Base-by-base conservation (phyloP, 2,113 vertebrate genomes). In the Pteruthius melanotis region DNA sequence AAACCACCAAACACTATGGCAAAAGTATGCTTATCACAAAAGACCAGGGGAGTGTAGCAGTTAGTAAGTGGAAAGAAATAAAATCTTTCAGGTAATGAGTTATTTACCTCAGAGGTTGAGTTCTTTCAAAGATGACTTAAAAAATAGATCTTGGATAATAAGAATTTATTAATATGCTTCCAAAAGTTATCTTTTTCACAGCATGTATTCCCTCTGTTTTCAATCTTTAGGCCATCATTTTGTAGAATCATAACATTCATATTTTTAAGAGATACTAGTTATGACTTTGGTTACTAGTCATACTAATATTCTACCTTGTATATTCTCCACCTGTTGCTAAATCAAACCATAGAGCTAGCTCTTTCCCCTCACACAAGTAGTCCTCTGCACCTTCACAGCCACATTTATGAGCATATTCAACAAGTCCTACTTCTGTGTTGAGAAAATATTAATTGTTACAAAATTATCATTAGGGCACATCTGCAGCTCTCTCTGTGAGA, bases 101-200 rank as follows among this genome's bases (percentile, higher is more conserved):
- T 83, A 68, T 7, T 17, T 50, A 21, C 28, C 35, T 40, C 28
- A 80, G 50, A 56, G 33, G 3, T 0, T 49, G 8, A 47, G 8
- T 28, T 45, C 8, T 69, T 84, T 80, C 28, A 65, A 42, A 3
- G 4, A 40, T 4, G 2, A 45, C 0, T 0, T 61, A 12, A 78
- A 84, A 93, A 74, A 47, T 7, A 52, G 26, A 21, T 22, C 14
- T 37, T 89, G 44, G 40, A 54, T 44, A 27, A n/a, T 52, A 95
- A 85, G 9, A 82, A 59, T 5, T 7, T 7, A 22, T 13, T 33
- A 47, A 39, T 26, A 68, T 28, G 4, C 2, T 64, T 88, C 16
- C 20, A 60, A 57, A 6, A 49, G 1, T n/a, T 9, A 31, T 69
- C 9, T 26, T 83, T 92, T 72, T 70, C 59, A 77, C 10, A 57